Percentiles rank a stretch among this genome's conserved stretches.
Conservation (phyloP, 2,888 invertebrate species). For the Philonicus albiceps region DNA sequence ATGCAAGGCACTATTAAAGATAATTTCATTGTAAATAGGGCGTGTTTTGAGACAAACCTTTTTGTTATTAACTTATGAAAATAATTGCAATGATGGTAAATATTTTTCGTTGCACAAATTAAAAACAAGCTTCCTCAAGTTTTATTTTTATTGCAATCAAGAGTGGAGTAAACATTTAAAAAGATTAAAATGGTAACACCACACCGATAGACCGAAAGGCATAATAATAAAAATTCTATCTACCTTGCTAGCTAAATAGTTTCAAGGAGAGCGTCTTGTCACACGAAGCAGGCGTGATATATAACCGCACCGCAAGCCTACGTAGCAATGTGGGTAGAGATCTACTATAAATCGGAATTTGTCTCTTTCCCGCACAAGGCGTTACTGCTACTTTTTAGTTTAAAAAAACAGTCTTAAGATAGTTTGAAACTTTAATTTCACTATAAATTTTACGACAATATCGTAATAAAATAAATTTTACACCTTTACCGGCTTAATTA, state of each 20-base stretch:
- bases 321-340: background rate
- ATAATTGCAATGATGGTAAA: no score
- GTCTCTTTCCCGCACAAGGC: background rate
- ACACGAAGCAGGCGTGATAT: background rate
- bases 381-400: background rate
- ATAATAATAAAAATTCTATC: background rate
- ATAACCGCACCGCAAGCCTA: background rate
- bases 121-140: no score
- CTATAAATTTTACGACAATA: background rate
- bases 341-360: background rate
- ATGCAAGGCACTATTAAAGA: no score
- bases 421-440: background rate
- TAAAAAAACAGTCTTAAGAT: background rate
- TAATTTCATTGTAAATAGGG: no score
- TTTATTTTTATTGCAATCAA: background rate
- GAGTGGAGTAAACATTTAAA: background rate
- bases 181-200: constrained; percentile 7
- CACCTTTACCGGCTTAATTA: background rate
- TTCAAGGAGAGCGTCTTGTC: constrained; percentile 20
- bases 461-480: no score
- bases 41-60: no score
- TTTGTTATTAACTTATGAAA: no score
- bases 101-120: no score
- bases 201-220: background rate
- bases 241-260: background rate